phyloP scores from a whole-genome alignment of 2,113 vertebrate species.

The Ornithorhynchus anatinus region DNA sequence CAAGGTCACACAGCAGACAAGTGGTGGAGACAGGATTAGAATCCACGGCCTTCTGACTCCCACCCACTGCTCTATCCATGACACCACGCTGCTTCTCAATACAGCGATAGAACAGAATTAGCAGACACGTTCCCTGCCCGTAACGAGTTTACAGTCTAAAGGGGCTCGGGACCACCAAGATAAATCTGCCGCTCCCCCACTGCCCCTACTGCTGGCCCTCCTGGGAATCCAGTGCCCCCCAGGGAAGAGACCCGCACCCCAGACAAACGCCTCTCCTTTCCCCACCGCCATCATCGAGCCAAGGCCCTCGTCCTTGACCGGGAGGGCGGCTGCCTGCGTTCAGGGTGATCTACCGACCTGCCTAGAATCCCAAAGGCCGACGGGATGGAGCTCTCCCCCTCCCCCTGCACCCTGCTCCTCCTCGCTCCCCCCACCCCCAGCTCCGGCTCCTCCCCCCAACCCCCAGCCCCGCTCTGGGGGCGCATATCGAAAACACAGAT shows the following conservation, averaged over 20 bases:
- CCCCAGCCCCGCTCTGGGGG: slow-evolving; percentile 38
- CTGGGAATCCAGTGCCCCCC: too few relatives aligned
- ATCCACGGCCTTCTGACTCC: too few relatives aligned
- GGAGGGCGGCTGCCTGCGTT: slow-evolving; percentile 67
- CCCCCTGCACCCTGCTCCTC: slow-evolving; percentile 17
- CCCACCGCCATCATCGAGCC: neutral
- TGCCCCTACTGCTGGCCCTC: too few relatives aligned
- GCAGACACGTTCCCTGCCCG: too few relatives aligned
- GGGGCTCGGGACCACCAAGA: too few relatives aligned
- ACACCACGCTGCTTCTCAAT: too few relatives aligned
- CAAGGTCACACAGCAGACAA: too few relatives aligned
- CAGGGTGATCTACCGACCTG: slow-evolving; percentile 60
- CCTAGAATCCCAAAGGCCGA: slow-evolving; percentile 61
- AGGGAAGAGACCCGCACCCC: neutral
- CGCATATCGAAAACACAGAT: slow-evolving; percentile 76
- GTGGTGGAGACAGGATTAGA: too few relatives aligned
- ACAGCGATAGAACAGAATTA: too few relatives aligned
- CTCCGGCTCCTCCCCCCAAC: slow-evolving; percentile 31
- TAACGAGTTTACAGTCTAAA: too few relatives aligned
- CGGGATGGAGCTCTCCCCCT: slow-evolving; percentile 59
- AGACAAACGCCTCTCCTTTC: neutral
- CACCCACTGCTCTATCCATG: too few relatives aligned
- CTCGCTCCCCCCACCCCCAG: slow-evolving; percentile 1
- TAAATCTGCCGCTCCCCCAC: too few relatives aligned
- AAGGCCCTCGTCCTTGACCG: slow-evolving; percentile 69